Evolutionary conservation across 2,797 vertebrate genomes (phyloP), one percentile per base, ranked within the genome.

Genomic region (Manis crassicaudata): DNA sequence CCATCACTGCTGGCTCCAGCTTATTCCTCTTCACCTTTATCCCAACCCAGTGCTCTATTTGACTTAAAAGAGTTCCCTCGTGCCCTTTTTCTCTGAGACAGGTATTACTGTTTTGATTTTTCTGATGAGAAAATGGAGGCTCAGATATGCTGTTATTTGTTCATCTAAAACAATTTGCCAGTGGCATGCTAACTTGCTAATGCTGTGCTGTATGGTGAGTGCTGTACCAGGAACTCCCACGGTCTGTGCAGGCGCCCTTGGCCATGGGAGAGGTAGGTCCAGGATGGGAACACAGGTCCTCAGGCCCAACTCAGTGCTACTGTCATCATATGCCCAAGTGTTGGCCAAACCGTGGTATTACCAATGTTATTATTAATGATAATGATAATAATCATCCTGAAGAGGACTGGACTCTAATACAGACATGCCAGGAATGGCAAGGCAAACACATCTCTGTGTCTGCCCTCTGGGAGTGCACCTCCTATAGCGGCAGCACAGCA

Each of bases 81-180:
- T 8, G 11, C 37, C 58, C 32, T 0, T 73, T 77, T 92, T 67
- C 46, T 79, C 77, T 32, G 63, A 73, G 35, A 21, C 20, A 79
- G 20, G 68, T 84, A 17, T 14, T 32, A 5, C 32, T 54, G 20
- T 87, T 94, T 52, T 90, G 17, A n/a, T 84, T 89, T 91, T 87
- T 76, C 12, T 11, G 29, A 35, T 89, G 68, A 75, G 54, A 90
- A 79, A 52, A 72, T 40, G 10, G 9, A 81, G 37, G 10, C 11
- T 88, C 43, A 23, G 11, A 3, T 70, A 63, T 50, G 4, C 52
- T 68, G 40, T 40, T 76, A 18, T 63, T 79, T 79, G 23, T 32
- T 87, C 18, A 90, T 76, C 32, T 27, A 0, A 60, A 86, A 62
- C 29, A 1, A 14, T 13, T 77, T 21, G n/a, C 25, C 14, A 12